Conservation (phyloP, 1,140 invertebrate species). For the Drosophila suzukii region DNA sequence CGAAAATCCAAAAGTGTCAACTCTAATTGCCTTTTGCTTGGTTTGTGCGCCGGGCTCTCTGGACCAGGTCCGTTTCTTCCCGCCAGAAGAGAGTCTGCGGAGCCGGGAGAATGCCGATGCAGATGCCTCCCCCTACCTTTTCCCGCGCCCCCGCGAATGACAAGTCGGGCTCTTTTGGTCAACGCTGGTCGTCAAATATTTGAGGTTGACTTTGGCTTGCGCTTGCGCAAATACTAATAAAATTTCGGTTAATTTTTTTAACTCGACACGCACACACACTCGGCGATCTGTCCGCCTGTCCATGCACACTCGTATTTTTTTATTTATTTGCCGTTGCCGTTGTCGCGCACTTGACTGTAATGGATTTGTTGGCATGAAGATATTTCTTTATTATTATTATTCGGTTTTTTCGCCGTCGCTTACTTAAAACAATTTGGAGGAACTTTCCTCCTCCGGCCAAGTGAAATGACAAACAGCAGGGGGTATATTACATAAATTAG, state of each 20-base stretch:
- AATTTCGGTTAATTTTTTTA: constrained; percentile 84
- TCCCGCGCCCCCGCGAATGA: not conserved
- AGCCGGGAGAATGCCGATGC: constrained; percentile 31
- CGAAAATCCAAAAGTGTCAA: constrained; percentile 80
- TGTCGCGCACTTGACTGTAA: constrained; percentile 79
- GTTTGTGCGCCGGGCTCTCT: constrained; percentile 37
- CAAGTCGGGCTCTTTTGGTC: constrained; percentile 53
- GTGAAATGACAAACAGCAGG: constrained; percentile 66
- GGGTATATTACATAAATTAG: constrained; percentile 79
- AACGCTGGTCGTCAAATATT: constrained; percentile 72
- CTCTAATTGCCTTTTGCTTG: constrained; percentile 82
- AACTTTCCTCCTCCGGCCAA: constrained; percentile 31
- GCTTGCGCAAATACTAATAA: constrained; percentile 84
- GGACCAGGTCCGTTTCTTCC: constrained; percentile 23
- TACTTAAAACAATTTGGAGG: constrained; percentile 70
- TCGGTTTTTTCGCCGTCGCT: constrained; percentile 45
- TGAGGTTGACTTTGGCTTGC: constrained; percentile 76
- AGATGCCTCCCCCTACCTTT: constrained; percentile 12
- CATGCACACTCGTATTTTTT: constrained; percentile 46
- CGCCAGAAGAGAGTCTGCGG: constrained; percentile 25
- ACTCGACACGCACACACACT: constrained; percentile 70
- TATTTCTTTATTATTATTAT: constrained; percentile 67
- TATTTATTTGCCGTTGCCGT: constrained; percentile 74
- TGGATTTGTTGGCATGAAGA: constrained; percentile 84
- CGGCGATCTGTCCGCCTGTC: not conserved